phyloP scores from a whole-genome alignment of 2,888 invertebrate species.

The Subacronicta megacephala region DNA sequence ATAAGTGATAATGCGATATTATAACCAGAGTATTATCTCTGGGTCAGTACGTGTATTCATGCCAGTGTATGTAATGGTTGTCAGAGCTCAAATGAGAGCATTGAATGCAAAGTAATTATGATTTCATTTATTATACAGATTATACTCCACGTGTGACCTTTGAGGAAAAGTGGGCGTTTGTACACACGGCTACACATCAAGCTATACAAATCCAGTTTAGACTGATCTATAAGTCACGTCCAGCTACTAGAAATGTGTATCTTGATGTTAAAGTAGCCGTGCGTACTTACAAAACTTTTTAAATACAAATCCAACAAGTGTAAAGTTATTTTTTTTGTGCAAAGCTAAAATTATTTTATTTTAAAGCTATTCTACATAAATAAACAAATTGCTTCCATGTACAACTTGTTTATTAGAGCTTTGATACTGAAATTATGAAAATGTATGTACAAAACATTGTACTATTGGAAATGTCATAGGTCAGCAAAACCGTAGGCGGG shows the following conservation, averaged over 20 bases:
- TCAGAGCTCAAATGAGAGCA: not conserved
- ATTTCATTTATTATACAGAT: slow-evolving; percentile 1
- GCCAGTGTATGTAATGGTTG: not conserved
- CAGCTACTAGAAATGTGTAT: too few species aligned
- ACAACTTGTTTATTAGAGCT: slow-evolving; percentile 11
- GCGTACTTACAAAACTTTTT: too few species aligned
- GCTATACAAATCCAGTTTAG: too few species aligned
- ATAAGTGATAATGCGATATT: too few species aligned
- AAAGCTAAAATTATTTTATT: not conserved
- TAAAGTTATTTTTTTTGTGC: not conserved
- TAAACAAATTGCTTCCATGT: slow-evolving; percentile 5
- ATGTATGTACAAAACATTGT: slow-evolving; percentile 6
- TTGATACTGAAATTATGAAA: slow-evolving; percentile 14
- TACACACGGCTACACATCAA: too few species aligned
- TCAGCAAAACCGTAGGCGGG: slow-evolving; percentile 15
- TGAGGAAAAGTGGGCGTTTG: not conserved
- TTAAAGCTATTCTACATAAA: not conserved
- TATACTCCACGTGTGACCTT: not conserved
- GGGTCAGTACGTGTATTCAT: not conserved
- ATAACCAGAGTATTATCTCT: too few species aligned
- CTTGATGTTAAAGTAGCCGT: too few species aligned
- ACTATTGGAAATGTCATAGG: slow-evolving; percentile 25
- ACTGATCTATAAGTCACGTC: too few species aligned
- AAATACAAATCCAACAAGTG: not conserved
- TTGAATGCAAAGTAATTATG: not conserved